Evolutionary conservation across 53 echinoderm and acorn worm genomes (phyloP).

Genomic region (Holothuria leucospilota): DNA sequence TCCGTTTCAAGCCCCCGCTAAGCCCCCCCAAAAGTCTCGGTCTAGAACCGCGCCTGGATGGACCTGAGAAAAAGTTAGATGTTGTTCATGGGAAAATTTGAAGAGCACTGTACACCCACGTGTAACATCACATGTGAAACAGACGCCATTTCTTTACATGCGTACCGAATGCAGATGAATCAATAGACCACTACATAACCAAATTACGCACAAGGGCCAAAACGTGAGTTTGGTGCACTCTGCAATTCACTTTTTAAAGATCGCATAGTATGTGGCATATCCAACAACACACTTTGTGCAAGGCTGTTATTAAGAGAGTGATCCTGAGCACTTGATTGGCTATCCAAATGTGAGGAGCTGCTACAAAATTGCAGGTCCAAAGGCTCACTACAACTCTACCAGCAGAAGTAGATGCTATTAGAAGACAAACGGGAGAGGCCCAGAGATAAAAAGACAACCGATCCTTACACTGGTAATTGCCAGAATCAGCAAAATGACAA

Average conservation of each 20-base stretch:
- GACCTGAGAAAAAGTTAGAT: conserved; percentile 49
- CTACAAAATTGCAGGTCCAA: conserved; percentile 14
- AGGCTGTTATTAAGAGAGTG: neutral
- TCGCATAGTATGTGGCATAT: conserved; percentile 46
- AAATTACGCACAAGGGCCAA: conserved; percentile 25
- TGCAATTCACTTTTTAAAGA: conserved; percentile 33
- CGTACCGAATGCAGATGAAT: conserved; percentile 18
- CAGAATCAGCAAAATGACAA: too few relatives aligned
- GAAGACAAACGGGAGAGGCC: too few relatives aligned
- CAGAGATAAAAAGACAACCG: too few relatives aligned
- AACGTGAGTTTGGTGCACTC: conserved; percentile 30
- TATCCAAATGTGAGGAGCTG: neutral
- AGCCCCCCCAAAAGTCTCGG: too few relatives aligned
- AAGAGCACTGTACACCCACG: conserved; percentile 66
- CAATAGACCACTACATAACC: conserved; percentile 41
- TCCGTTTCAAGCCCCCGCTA: too few relatives aligned
- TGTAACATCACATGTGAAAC: conserved; percentile 54
- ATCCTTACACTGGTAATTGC: too few relatives aligned
- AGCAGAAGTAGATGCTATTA: too few relatives aligned
- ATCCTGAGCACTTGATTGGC: conserved; percentile 3
- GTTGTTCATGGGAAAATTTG: conserved; percentile 64
- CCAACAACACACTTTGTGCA: conserved; percentile 15
- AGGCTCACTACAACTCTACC: neutral
- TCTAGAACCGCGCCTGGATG: too few relatives aligned
- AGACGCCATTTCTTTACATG: conserved; percentile 48